These are phyloP conservation scores for Brachionus calyciflorus DNA, from an alignment of 1,140 invertebrate species.

Conservation along the genomic window DNA sequence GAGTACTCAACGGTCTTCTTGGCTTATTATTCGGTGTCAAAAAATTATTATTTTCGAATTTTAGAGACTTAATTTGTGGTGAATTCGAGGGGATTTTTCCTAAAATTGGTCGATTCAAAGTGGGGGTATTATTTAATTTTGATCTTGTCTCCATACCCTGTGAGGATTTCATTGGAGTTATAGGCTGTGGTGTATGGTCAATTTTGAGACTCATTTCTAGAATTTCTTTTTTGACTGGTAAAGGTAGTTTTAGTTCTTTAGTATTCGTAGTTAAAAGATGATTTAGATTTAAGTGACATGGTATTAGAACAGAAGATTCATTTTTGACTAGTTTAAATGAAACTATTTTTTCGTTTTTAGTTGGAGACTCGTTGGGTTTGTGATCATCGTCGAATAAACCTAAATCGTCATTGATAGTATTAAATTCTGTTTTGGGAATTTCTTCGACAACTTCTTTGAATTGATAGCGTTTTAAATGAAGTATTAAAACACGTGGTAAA, in stretches of 20 bases:
- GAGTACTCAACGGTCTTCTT: background rate
- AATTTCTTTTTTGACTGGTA: background rate
- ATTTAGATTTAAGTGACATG: background rate
- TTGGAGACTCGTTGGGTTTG: constrained; percentile 49
- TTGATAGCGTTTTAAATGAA: constrained; percentile 56
- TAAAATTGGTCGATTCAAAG: background rate
- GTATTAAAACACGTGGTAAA: constrained; percentile 54
- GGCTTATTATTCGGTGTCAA: background rate
- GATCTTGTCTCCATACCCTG: background rate
- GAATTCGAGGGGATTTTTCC: constrained; percentile 1
- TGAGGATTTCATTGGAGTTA: constrained; percentile 13
- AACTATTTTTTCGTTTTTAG: constrained; percentile 47
- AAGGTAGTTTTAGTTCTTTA: background rate
- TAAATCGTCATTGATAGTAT: constrained; percentile 9
- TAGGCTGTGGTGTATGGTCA: background rate
- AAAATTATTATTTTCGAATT: background rate
- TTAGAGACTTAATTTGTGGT: background rate
- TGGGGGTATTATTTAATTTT: no score
- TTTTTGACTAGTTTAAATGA: constrained; percentile 48
- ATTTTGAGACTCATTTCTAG: constrained; percentile 3
- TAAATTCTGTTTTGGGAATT: constrained; percentile 50
- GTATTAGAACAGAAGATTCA: constrained; percentile 23
- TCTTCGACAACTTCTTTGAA: constrained; percentile 49
- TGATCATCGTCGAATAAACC: no score
- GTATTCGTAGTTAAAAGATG: background rate